These are phyloP conservation scores for Ictidomys tridecemlineatus DNA, from an alignment of 2,113 vertebrate species.

Conservation along the genomic window DNA sequence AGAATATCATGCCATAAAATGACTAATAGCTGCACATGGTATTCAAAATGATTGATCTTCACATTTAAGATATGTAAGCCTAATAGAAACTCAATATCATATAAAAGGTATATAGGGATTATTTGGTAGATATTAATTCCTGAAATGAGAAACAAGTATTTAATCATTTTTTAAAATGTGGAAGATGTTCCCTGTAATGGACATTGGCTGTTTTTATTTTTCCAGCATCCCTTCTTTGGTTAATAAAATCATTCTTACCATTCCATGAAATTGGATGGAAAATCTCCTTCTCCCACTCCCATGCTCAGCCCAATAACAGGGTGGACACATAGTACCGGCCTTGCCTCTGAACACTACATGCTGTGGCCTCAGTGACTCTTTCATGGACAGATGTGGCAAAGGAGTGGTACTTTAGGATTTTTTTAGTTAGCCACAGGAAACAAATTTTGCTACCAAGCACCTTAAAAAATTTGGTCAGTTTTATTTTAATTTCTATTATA, in stretches of 20 bases:
- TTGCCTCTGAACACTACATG: background rate
- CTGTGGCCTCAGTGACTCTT: background rate
- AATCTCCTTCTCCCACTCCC: background rate
- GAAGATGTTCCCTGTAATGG: background rate
- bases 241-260: background rate
- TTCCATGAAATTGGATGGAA: background rate
- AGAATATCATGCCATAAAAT: background rate
- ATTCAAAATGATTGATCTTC: slow-evolving; percentile 8
- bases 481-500: slow-evolving; percentile 34
- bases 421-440: background rate
- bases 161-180: background rate
- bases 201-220: background rate
- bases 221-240: background rate
- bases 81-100: background rate
- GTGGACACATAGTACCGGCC: background rate
- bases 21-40: background rate
- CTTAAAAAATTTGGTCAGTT: background rate
- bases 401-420: background rate
- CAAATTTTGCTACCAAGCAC: background rate
- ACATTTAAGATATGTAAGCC: background rate
- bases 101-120: background rate
- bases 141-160: background rate
- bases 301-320: background rate
- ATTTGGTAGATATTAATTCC: slow-evolving; percentile 31
- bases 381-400: background rate